These are phyloP conservation scores for Hemicordylus capensis DNA, from an alignment of 2,113 vertebrate species.

Conservation along the genomic window DNA sequence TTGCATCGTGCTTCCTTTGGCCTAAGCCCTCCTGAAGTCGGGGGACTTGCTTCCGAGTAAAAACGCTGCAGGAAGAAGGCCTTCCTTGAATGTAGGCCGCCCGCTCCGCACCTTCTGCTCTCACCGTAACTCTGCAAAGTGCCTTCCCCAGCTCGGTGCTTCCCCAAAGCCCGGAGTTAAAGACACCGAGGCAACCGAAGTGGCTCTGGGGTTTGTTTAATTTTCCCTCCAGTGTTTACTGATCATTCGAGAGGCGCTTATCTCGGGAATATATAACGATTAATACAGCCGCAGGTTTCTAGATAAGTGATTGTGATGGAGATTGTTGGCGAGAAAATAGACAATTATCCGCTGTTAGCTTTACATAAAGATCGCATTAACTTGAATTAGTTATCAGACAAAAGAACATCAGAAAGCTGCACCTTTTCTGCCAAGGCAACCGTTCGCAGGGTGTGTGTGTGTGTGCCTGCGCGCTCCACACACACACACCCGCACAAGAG, in stretches of 20 bases:
- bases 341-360: slow-evolving; percentile 90
- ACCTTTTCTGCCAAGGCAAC: slow-evolving; percentile 76
- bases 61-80: too few species aligned
- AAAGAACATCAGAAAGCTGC: slow-evolving; percentile 79
- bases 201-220: slow-evolving; percentile 59
- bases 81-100: too few species aligned
- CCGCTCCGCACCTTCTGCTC: not conserved
- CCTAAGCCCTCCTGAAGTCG: too few species aligned
- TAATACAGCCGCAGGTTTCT: slow-evolving; percentile 86
- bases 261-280: slow-evolving; percentile 80
- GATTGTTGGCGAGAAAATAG: slow-evolving; percentile 87
- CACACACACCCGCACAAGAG: not conserved
- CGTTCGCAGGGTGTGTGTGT: slow-evolving; percentile 39
- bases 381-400: slow-evolving; percentile 89
- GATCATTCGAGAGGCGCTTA: slow-evolving; percentile 72
- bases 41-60: too few species aligned
- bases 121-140: too few species aligned
- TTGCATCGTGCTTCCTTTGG: too few species aligned
- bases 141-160: not conserved
- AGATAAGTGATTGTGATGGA: slow-evolving; percentile 87
- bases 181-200: slow-evolving; percentile 35
- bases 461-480: slow-evolving; percentile 3
- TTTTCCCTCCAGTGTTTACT: slow-evolving; percentile 69
- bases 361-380: slow-evolving; percentile 89
- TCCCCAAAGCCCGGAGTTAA: slow-evolving; percentile 1